A percentile compares a stretch with the other conserved stretches of the same genome.
Conservation (phyloP, 2,888 invertebrate genomes). For the Drosophila borborema region DNA sequence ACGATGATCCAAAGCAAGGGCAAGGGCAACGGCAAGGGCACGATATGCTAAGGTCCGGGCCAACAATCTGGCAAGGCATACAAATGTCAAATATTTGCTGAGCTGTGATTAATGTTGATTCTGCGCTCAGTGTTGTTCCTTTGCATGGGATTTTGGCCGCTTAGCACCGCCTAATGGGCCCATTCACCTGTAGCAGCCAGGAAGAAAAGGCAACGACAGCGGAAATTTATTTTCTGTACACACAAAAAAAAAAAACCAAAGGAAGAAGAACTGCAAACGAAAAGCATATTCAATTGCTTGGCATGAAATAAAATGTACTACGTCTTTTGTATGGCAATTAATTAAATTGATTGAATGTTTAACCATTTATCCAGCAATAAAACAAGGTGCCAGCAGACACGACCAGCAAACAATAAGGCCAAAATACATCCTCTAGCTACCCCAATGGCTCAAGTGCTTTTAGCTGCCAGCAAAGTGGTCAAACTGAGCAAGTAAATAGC, state of each 20-base stretch:
- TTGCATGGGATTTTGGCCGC: constrained; percentile 53
- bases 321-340: constrained; percentile 53
- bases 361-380: constrained; percentile 61
- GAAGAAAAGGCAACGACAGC: constrained; percentile 14
- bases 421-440: constrained; percentile 17
- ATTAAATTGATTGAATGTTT: constrained; percentile 74
- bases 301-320: constrained; percentile 36
- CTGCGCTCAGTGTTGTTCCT: constrained; percentile 46
- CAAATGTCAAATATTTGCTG: constrained; percentile 81
- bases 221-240: constrained; percentile 46
- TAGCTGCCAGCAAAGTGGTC: constrained; percentile 12
- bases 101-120: constrained; percentile 82
- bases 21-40: neutral
- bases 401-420: constrained; percentile 21
- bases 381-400: constrained; percentile 40
- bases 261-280: constrained; percentile 8
- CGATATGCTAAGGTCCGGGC: constrained; percentile 1
- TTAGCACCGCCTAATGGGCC: constrained; percentile 41
- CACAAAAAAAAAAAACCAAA: neutral
- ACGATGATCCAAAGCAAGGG: constrained; percentile 23
- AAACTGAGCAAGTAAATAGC: constrained; percentile 52
- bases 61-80: constrained; percentile 34
- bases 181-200: constrained; percentile 65
- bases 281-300: constrained; percentile 28
- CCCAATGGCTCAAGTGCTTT: constrained; percentile 47